These are phyloP conservation scores for Echinometra lucunter DNA, from an alignment of 53 echinoderm and acorn worm genomes.

Conservation along the genomic window DNA sequence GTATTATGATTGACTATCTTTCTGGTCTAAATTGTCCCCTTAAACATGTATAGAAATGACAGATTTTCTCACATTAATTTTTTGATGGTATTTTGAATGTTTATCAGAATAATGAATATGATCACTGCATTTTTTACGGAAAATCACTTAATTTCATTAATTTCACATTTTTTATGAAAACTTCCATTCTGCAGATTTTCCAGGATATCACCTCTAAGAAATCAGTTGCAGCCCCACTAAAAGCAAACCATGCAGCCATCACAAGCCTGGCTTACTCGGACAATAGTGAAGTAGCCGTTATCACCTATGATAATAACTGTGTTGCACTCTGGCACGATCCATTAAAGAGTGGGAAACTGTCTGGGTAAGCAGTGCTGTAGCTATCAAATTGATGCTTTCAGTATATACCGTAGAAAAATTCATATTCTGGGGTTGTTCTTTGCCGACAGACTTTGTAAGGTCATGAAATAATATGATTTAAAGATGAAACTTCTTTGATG, in stretches of 20 bases:
- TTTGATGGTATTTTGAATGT: too few species aligned
- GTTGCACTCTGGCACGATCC: constrained; percentile 80
- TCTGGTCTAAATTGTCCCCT: too few species aligned
- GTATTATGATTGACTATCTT: too few species aligned
- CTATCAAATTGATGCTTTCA: too few species aligned
- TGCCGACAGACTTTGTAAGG: too few species aligned
- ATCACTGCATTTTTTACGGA: not conserved
- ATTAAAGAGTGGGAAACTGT: not conserved
- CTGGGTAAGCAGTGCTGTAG: constrained; percentile 1
- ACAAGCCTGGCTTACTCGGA: constrained; percentile 75
- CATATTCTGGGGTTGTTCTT: too few species aligned
- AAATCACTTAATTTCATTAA: not conserved
- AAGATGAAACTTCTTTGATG: too few species aligned
- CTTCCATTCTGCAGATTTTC: not conserved
- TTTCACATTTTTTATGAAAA: not conserved
- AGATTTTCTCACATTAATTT: too few species aligned
- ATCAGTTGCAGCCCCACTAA: constrained; percentile 28
- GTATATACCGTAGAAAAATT: too few species aligned
- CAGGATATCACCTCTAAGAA: not conserved
- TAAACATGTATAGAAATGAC: too few species aligned
- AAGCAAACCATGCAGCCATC: constrained; percentile 71
- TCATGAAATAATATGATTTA: too few species aligned
- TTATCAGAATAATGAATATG: not conserved
- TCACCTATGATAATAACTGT: constrained; percentile 77
- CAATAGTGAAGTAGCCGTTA: constrained; percentile 65